These are phyloP conservation scores for Heterodera carotae DNA, from an alignment of 1,140 invertebrate species.

Conservation along the genomic window DNA sequence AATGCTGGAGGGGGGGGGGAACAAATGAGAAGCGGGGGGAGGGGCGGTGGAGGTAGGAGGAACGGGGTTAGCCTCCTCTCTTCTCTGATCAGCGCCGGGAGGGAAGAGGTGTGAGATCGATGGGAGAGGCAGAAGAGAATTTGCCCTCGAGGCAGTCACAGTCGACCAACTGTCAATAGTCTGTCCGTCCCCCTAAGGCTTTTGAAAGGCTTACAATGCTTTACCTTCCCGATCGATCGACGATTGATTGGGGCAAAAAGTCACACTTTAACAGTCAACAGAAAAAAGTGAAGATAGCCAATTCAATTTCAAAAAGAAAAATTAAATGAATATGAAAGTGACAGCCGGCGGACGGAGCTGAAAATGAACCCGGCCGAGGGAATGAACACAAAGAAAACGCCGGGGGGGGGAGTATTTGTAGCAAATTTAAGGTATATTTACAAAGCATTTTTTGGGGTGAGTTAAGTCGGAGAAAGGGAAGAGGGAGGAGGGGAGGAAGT, in stretches of 20 bases:
- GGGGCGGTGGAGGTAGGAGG: no score
- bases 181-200: background rate
- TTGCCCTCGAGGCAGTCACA: background rate
- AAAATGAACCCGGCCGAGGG: background rate
- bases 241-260: constrained; percentile 7
- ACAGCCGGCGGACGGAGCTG: background rate
- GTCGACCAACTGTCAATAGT: background rate
- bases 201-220: background rate
- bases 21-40: background rate
- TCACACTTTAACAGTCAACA: constrained; percentile 13
- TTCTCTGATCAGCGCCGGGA: background rate
- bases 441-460: background rate
- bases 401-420: background rate
- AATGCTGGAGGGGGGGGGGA: background rate
- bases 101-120: background rate
- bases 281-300: background rate
- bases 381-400: background rate
- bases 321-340: background rate
- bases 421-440: background rate
- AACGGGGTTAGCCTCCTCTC: constrained; percentile 1
- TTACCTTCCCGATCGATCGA: background rate
- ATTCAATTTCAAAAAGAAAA: background rate
- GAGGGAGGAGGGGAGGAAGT: no score
- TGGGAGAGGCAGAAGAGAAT: no score
- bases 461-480: background rate